Base-by-base conservation (phyloP, 2,888 invertebrate genomes). In the Tanaodytes sp. region DNA sequence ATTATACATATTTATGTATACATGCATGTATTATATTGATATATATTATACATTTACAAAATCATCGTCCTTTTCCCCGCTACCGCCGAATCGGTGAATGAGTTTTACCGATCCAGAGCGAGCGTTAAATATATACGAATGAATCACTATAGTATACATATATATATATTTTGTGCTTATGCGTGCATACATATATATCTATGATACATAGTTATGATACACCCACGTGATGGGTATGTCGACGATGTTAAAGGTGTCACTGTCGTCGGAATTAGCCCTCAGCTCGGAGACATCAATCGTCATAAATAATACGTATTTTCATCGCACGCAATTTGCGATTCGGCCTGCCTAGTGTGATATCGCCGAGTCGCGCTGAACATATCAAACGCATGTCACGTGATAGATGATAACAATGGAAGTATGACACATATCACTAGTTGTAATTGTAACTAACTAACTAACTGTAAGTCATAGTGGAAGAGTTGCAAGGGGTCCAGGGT, bases 301-400 rank as follows among this genome's bases (percentile, higher is more conserved):
- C 59, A 59, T n/a, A 51, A 20, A 55, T 55, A 48, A 45, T 58
- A 49, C 45, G 58, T 59, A 69, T 63, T 59, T 67, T 67, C 36
- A 67, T 51, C 55, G 46, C 45, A 57, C 55, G 46, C 45, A 62
- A 63, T 31, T n/a, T 37, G 63, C 69, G 59, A 54, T 58, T 69
- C 64, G 69, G 55, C 64, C 61, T 64, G 64, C 69, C 69, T 64
- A 70, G 69, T 64, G 70, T 65, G 70, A 66, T 65, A 66, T 62
- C 46, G 70, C 62, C 61, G 71, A 63, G 55, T 20, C 58, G 70
- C 55, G 48, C 16, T 61, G n/a, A 31, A 71, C 71, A 71, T 71
- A 71, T 71, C 71, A 71, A 48, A 59, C 39, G 49, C 30, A 58
- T 27, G 40, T 63, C 33, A 49, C 49, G 51, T 23, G 23, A 23